Conservation (phyloP, 1,140 invertebrate species). For the Procambarus clarkii region DNA sequence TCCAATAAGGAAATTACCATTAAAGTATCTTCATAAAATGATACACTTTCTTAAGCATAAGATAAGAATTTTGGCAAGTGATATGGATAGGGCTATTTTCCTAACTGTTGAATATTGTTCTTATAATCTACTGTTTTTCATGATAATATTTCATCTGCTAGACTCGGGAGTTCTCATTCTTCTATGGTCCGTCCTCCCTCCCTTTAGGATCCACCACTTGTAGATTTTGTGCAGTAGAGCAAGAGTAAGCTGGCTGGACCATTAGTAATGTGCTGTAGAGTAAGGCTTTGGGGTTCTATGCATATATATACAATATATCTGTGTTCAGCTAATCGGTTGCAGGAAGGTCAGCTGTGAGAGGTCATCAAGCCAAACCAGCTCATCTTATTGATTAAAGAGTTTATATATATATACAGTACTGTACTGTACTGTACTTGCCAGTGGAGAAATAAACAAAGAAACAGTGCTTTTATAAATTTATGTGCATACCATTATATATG, state of each 20-base stretch:
- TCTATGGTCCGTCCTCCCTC: constrained; percentile 63
- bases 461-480: not conserved
- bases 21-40: not conserved
- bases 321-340: not conserved
- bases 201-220: constrained; percentile 51
- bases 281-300: constrained; percentile 33
- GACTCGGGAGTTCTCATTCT: constrained; percentile 21
- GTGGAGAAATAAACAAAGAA: not conserved
- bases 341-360: not conserved
- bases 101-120: constrained; percentile 39
- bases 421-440: not conserved
- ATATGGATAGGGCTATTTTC: constrained; percentile 46
- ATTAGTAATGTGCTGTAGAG: constrained; percentile 47
- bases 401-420: not conserved
- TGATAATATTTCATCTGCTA: not conserved
- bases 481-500: constrained; percentile 20
- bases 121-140: constrained; percentile 15
- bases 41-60: not conserved
- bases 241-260: constrained; percentile 17
- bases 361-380: not conserved
- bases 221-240: constrained; percentile 37
- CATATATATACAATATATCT: constrained; percentile 27
- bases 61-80: constrained; percentile 26
- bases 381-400: not conserved
- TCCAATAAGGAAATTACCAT: not conserved